Evolutionary conservation across 1,140 invertebrate species (phyloP), one percentile per base, ranked within the genome.

Genomic region (Drosophila watanabei): DNA sequence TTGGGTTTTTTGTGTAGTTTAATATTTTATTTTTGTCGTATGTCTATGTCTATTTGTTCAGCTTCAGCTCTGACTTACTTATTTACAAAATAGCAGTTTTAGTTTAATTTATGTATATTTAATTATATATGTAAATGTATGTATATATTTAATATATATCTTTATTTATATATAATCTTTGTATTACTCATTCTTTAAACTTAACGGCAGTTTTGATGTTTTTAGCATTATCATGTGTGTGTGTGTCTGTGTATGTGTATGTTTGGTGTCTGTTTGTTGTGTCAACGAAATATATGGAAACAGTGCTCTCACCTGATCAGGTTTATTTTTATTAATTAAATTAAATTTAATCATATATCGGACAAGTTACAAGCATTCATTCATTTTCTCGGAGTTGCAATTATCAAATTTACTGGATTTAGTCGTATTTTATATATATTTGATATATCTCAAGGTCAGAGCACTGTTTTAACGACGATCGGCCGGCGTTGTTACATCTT

Each of bases 181-280:
- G 69, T 58, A 71, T 85, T 90, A 89, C 60, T 89, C 63, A 79
- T 75, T 89, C 88, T 82, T 90, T 90, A 82, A 90, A 90, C 86
- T 90, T 90, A 90, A 90, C 86, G 86, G 86, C 86, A 90, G 86
- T 90, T 90, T 87, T 90, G 86, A 90, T 90, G 87, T 90, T 90
- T 79, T 82, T 88, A 84, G 81, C 86, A 89, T 83, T 80, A 43
- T 70, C 59, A 59, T 75, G 69, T 80, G 45, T 70, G 28, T 76
- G 35, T 65, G 43, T 77, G n/a, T 82, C 18, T 80, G 28, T 24
- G 24, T 24, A 10, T 83, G n/a, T 88, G 37, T 80, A 63, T 72
- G 24, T 61, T 69, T n/a, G 65, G 54, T 61, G 62, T 75, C 11
- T 77, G 30, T 60, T 30, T 71, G 46, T 57, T 72, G 58, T 68